These are phyloP conservation scores for Scelioninae gen. 1 DNA, from an alignment of 2,888 invertebrate species.

Conservation along the genomic window DNA sequence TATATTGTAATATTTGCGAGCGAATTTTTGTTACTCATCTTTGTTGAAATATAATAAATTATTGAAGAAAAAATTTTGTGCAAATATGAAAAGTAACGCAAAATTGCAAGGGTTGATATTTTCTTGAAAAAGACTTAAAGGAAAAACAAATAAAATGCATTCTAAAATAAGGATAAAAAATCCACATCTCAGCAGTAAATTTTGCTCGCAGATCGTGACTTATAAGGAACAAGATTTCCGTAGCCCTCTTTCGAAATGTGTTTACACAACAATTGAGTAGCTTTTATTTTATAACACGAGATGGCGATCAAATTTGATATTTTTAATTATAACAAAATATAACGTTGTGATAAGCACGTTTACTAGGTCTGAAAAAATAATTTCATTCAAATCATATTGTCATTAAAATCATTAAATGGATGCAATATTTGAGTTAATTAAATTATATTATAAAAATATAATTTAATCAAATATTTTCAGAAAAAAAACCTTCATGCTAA, in stretches of 20 bases:
- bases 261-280: slow-evolving; percentile 12
- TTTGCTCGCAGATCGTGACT: neutral
- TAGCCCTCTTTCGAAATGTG: slow-evolving; percentile 11
- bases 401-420: too few relatives aligned
- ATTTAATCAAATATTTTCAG: too few relatives aligned
- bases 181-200: slow-evolving; percentile 11
- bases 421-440: too few relatives aligned
- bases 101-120: too few relatives aligned
- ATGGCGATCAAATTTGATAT: neutral
- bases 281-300: slow-evolving; percentile 4
- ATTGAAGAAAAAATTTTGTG: too few relatives aligned
- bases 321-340: slow-evolving; percentile 2
- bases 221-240: slow-evolving; percentile 4
- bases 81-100: too few relatives aligned
- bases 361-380: neutral
- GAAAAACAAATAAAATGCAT: neutral
- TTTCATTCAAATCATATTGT: too few relatives aligned
- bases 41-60: too few relatives aligned
- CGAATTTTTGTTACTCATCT: too few relatives aligned
- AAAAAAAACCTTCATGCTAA: too few relatives aligned
- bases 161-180: slow-evolving; percentile 18
- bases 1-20: too few relatives aligned
- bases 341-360: neutral
- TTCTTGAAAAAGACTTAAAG: neutral
- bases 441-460: too few relatives aligned